phyloP scores from a whole-genome alignment of 2,113 vertebrate genomes.

The Larimichthys polyactis region DNA sequence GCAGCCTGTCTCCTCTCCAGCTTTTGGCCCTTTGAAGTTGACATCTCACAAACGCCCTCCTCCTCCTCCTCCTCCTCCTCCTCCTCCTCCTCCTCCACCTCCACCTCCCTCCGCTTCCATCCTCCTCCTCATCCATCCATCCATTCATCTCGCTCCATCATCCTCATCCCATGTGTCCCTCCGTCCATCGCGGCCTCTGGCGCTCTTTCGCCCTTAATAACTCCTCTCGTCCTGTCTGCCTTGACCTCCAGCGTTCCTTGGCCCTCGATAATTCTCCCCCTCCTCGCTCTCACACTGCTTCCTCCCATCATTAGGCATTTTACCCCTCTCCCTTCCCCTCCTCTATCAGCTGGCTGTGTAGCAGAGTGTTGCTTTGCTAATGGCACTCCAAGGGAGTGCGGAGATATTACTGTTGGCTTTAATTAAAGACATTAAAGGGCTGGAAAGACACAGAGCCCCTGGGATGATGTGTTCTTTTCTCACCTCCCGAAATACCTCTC shows the following conservation, averaged over 20 bases:
- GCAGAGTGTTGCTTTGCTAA: conserved; percentile 70
- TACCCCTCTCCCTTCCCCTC: conserved; percentile 33
- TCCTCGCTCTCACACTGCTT: conserved; percentile 17
- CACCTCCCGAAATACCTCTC: conserved; percentile 70
- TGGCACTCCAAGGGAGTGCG: conserved; percentile 68
- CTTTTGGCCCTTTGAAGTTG: conserved; percentile 69
- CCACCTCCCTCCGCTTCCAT: not conserved
- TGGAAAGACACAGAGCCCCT: conserved; percentile 66
- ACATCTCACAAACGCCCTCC: conserved; percentile 48
- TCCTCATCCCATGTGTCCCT: conserved; percentile 38
- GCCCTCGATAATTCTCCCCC: conserved; percentile 22
- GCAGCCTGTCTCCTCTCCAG: conserved; percentile 61
- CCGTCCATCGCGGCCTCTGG: conserved; percentile 44
- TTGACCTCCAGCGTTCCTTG: conserved; percentile 46
- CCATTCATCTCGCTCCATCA: conserved; percentile 34
- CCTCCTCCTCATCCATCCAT: not conserved
- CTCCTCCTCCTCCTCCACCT: not conserved
- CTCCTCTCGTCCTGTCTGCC: conserved; percentile 32
- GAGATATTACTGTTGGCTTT: conserved; percentile 79
- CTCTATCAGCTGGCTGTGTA: conserved; percentile 49
- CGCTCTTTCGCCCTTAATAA: conserved; percentile 49
- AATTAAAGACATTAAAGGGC: conserved; percentile 84
- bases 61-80: not conserved
- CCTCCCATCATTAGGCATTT: conserved; percentile 53
- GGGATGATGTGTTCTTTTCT: conserved; percentile 67